Base-by-base conservation (phyloP, 2,888 invertebrate species). In the Calephelis perditalis region DNA sequence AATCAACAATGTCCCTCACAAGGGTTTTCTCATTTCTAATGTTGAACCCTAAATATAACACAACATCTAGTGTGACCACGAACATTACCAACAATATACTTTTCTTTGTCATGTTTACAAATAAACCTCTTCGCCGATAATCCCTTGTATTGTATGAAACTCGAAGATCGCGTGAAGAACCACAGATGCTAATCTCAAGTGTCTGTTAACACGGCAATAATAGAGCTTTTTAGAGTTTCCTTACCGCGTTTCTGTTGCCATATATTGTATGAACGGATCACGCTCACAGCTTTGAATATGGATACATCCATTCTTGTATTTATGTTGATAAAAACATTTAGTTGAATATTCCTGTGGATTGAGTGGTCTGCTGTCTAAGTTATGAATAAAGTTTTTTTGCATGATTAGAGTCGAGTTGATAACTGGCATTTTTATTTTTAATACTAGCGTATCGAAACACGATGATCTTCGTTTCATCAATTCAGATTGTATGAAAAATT, bases 161-260 rank as follows among this genome's bases (percentile, higher is more conserved):
- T 77, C 77, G 84, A 84, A 78, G 82, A 84, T 81, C 81, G 72
- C 76, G 75, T 75, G 82, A 81, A 77, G 77, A 82, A 75, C 77
- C 78, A 84, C 89, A 89, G 90, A 90, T 90, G 89, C 87, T 89
- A 89, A 90, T 90, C 90, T 90, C 90, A 90, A 90, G 90, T 90
- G 89, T 89, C 85, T 83, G 84, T 87, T 88, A 87, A 86, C 88
- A 81, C 81, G 79, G 71, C 76, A 75, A 89, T 88, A 89, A 89
- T 86, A 85, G 79, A 70, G 76, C 79, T 82, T 81, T 84, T 84
- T 82, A 82, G 73, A 75, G 78, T 80, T 73, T 75, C 78, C 75
- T 78, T 72, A 79, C 85, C 83, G 77, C 82, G 81, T 76, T 79
- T 77, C 78, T 69, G 73, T 72, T 77, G 71, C 71, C 60, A 73